Evolutionary conservation across 2,797 vertebrate species (phyloP).

Genomic region (Gallinago stenura): DNA sequence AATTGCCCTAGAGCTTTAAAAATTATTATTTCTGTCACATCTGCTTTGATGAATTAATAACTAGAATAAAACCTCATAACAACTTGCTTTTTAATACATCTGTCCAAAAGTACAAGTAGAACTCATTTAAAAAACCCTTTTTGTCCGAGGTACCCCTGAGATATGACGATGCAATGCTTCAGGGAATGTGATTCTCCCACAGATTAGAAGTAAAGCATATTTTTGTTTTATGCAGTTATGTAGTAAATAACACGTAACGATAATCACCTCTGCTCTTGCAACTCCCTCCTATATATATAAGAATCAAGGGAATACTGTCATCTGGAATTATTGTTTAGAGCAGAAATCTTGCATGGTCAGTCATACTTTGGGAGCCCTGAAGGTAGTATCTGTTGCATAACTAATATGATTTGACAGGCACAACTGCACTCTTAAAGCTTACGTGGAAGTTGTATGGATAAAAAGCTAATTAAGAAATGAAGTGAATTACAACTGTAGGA

Average conservation of each 20-base stretch:
- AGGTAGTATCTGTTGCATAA: constrained; percentile 66
- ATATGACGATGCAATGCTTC: not conserved
- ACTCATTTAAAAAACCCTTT: not conserved
- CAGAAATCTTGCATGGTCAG: constrained; percentile 73
- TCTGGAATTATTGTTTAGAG: constrained; percentile 77
- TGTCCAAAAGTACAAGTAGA: not conserved
- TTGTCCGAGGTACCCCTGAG: not conserved
- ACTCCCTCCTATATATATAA: constrained; percentile 62
- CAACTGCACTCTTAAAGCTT: constrained; percentile 70
- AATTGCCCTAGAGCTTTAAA: not conserved
- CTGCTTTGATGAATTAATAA: not conserved
- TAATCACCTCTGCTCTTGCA: constrained; percentile 70
- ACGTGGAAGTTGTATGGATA: constrained; percentile 23
- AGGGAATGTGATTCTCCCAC: not conserved
- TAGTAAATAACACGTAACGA: constrained; percentile 67
- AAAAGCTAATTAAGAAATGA: constrained; percentile 50
- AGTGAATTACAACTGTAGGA: constrained; percentile 13
- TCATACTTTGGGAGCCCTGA: constrained; percentile 71
- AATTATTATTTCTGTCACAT: not conserved
- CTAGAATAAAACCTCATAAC: not conserved
- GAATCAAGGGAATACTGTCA: constrained; percentile 79
- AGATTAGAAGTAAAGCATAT: not conserved
- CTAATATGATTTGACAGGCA: constrained; percentile 75
- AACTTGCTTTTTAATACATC: not conserved
- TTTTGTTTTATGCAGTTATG: constrained; percentile 66